Evolutionary conservation across 2,888 invertebrate species (phyloP), one percentile per base, ranked within the genome.

Genomic region (Listrodromus nycthemerus): DNA sequence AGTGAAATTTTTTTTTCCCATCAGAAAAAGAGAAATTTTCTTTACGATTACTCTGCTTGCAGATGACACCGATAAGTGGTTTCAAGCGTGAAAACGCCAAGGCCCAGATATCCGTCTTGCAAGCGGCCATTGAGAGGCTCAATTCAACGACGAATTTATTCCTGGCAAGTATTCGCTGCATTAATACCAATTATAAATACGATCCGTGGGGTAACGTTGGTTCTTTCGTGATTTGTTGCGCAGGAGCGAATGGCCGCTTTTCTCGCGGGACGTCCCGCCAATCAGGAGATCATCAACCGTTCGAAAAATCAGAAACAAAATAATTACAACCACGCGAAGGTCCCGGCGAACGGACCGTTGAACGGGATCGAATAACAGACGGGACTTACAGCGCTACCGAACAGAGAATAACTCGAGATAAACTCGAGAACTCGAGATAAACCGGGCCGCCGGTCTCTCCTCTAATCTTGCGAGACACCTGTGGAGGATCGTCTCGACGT

Each of bases 231-330:
- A 24, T 37, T 50, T 19, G 2, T 37, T 30, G 52, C 91, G 21
- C 88, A 96, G 96, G 96, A 96, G 90, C 95, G 95, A 79, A 91
- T 96, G 67, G 96, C 96, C 0, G 94, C 95, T 80, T 95, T 96
- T 88, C 91, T 96, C 71, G 96, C 96, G 13, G 96, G 96, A 66
- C 95, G 96, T 85, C 95, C 96, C 74, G 95, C 95, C 89, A 94
- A 95, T 0, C 95, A 95, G 88, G 96, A 96, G 90, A 94, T 95
- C 1, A 90, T 94, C 5, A 94, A 94, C 24, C 93, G 48, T 21
- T 74, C 94, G 86, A 94, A 85, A 89, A 93, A 93, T 92, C 94
- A 90, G 92, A 94, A 90, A 89, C 94, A 89, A 93, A 95, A 93
- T 78, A 91, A 93, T 88, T 91, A 91, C 85, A 92, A 93, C 84